phyloP scores from a whole-genome alignment of 2,113 vertebrate genomes.

The Kryptolebias marmoratus region DNA sequence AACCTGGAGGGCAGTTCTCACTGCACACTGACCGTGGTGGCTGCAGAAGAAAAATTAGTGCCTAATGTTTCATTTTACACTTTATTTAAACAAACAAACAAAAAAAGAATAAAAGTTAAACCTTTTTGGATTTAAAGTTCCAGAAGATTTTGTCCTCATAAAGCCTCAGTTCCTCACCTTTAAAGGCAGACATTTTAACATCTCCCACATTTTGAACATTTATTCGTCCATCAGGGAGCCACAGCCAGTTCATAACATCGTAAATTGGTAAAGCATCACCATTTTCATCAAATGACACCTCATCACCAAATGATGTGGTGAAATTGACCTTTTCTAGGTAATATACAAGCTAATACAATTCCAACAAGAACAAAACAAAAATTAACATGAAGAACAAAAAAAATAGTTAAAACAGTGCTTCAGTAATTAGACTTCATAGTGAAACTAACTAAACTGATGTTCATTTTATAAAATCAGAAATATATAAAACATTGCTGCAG shows the following conservation, averaged over 20 bases:
- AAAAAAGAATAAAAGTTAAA: not conserved
- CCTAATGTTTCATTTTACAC: not conserved
- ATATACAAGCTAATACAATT: constrained; percentile 52
- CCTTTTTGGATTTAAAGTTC: constrained; percentile 50
- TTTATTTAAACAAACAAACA: not conserved
- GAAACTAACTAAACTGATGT: too few relatives aligned
- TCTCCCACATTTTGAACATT: constrained; percentile 65
- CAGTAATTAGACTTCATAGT: not conserved
- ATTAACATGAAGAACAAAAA: not conserved
- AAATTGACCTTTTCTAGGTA: constrained; percentile 74
- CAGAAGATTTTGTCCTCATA: constrained; percentile 69
- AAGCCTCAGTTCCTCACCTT: constrained; percentile 61
- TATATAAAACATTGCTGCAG: too few relatives aligned
- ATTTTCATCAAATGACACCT: constrained; percentile 77
- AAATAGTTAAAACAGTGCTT: not conserved
- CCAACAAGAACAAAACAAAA: not conserved
- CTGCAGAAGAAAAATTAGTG: constrained; percentile 39
- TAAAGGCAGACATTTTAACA: constrained; percentile 53
- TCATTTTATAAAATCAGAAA: too few relatives aligned
- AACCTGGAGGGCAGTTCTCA: constrained; percentile 78
- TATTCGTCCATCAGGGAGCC: constrained; percentile 56
- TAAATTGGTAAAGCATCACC: constrained; percentile 80
- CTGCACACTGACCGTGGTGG: constrained; percentile 78
- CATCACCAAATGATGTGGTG: constrained; percentile 74
- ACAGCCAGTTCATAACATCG: constrained; percentile 78